phyloP scores from a whole-genome alignment of 37 sponge, comb jelly and placozoan species.

The Axinella damicornis region DNA sequence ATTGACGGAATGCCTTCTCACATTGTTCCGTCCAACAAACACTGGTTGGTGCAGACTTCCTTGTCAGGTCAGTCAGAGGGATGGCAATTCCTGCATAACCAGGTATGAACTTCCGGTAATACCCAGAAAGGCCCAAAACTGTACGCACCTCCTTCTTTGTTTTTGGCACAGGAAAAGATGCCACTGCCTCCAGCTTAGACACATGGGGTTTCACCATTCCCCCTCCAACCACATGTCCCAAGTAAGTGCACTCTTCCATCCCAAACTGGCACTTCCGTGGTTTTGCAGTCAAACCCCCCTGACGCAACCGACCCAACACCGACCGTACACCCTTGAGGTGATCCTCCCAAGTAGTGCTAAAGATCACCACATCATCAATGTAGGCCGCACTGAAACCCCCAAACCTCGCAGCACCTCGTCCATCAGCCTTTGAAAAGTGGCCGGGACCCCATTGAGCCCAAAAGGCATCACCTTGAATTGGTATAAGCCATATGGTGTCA shows the following conservation, averaged over 20 bases:
- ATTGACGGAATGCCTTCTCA: conserved; percentile 40
- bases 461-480: conserved; percentile 78
- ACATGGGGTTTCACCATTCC: conserved; percentile 39
- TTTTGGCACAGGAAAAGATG: conserved; percentile 26
- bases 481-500: conserved; percentile 61
- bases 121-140: conserved; percentile 55
- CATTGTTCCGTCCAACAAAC: conserved; percentile 27
- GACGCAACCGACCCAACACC: conserved; percentile 20
- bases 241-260: conserved; percentile 34
- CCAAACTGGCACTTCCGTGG: conserved; percentile 62
- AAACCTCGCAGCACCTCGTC: conserved; percentile 42
- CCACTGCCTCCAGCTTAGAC: conserved; percentile 48
- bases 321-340: conserved; percentile 44
- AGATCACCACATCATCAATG: conserved; percentile 54
- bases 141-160: conserved; percentile 46
- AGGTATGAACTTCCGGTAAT: conserved; percentile 57
- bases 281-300: conserved; percentile 55
- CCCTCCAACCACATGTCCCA: conserved; percentile 63
- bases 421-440: conserved; percentile 78
- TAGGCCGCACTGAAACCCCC: conserved; percentile 47
- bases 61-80: conserved; percentile 37
- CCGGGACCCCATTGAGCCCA: conserved; percentile 67
- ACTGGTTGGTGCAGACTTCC: conserved; percentile 22
- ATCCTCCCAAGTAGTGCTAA: conserved; percentile 48
- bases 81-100: conserved; percentile 43